Percentiles rank a stretch among this genome's conserved stretches.
Conservation (phyloP, 2,797 vertebrate genomes). For the Esox masquinongy region DNA sequence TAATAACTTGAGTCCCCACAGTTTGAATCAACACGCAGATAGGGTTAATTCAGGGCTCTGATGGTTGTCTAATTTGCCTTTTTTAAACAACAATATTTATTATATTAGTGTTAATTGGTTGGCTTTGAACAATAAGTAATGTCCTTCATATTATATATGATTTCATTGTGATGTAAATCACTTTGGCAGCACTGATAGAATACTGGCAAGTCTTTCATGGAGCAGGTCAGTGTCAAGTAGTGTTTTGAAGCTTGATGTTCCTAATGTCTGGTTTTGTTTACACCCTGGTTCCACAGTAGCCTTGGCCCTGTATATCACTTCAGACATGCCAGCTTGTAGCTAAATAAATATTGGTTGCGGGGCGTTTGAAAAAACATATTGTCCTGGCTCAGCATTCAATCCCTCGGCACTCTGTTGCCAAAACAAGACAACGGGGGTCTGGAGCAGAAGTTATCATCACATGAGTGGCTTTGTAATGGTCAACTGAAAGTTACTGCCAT, state of each 20-base stretch:
- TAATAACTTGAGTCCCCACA: neutral
- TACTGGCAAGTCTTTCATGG: neutral
- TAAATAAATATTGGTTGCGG: constrained; percentile 73
- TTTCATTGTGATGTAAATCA: neutral
- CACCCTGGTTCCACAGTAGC: constrained; percentile 40
- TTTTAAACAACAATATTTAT: neutral
- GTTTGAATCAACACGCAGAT: neutral
- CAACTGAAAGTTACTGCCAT: constrained; percentile 44
- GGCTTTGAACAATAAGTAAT: neutral
- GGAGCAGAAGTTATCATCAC: constrained; percentile 58
- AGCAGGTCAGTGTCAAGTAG: constrained; percentile 30
- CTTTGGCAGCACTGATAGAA: neutral
- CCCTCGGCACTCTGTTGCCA: constrained; percentile 64
- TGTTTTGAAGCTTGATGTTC: constrained; percentile 55
- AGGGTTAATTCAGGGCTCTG: neutral
- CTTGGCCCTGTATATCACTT: constrained; percentile 52
- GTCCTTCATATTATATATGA: neutral
- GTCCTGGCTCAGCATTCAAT: constrained; percentile 64
- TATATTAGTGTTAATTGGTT: neutral
- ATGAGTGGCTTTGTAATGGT: constrained; percentile 56
- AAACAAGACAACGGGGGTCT: constrained; percentile 60
- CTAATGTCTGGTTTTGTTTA: constrained; percentile 37
- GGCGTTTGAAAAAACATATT: constrained; percentile 76
- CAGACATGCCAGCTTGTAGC: constrained; percentile 69
- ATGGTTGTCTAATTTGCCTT: neutral